Conservation (phyloP, 1,140 invertebrate genomes). For the Ctenoplectra terminalis region DNA sequence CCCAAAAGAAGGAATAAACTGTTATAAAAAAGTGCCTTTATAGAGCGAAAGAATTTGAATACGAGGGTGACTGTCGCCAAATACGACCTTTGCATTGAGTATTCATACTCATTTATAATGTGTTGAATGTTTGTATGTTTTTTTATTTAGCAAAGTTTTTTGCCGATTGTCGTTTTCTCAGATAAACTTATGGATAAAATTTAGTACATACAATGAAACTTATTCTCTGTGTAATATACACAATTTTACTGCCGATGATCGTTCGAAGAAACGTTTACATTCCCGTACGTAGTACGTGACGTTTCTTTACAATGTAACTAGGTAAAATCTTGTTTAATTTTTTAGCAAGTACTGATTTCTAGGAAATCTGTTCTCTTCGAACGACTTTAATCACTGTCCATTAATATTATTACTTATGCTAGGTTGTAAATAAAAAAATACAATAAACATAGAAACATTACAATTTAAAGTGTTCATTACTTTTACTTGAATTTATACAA, state of each 20-base stretch:
- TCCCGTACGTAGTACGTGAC: slow-evolving; percentile 41
- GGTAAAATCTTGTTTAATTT: slow-evolving; percentile 40
- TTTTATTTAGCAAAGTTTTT: slow-evolving; percentile 39
- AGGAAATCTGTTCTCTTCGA: slow-evolving; percentile 69
- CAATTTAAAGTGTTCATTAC: slow-evolving; percentile 51
- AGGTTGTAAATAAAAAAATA: slow-evolving; percentile 77
- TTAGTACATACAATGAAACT: slow-evolving; percentile 60
- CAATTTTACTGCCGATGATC: slow-evolving; percentile 69
- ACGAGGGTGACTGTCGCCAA: slow-evolving; percentile 54
- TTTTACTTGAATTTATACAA: slow-evolving; percentile 37
- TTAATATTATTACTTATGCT: slow-evolving; percentile 74
- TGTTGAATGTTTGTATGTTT: slow-evolving; percentile 14
- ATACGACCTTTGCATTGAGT: slow-evolving; percentile 32
- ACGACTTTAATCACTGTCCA: slow-evolving; percentile 73
- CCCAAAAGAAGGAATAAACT: slow-evolving; percentile 56
- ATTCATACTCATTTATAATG: slow-evolving; percentile 37
- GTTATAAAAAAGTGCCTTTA: slow-evolving; percentile 77
- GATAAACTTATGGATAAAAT: slow-evolving; percentile 46
- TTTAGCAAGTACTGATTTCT: slow-evolving; percentile 10
- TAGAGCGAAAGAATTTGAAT: slow-evolving; percentile 67
- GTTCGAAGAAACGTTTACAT: slow-evolving; percentile 69
- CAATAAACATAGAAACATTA: slow-evolving; percentile 63
- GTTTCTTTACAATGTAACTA: slow-evolving; percentile 47
- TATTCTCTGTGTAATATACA: slow-evolving; percentile 68
- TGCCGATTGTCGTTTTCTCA: slow-evolving; percentile 64